Base-by-base conservation (phyloP, 2,888 invertebrate genomes). In the Acronicta leporina region DNA sequence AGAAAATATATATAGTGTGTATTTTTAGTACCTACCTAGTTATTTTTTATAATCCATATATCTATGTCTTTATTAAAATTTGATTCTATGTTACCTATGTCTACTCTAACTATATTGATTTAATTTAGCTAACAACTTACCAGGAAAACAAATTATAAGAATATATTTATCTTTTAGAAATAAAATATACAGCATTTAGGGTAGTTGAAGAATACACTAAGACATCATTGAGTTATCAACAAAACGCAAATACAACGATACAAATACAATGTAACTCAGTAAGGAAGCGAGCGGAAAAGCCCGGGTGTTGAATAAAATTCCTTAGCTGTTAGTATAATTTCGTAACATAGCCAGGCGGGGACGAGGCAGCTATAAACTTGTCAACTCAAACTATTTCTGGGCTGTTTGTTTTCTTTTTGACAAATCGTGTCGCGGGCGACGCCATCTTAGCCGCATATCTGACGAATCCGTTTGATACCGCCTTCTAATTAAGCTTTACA, bases 371-470 rank as follows among this genome's bases (percentile, higher is more conserved):
- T 83, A 90, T 94, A 92, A 93, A 94, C 88, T 92, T 94, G 94
- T 94, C 93, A 93, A 87, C 91, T 84, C 81, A 81, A 88, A 92
- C 92, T 94, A 92, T 94, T 92, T 87, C 90, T 88, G 89, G 85
- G 81, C 82, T 87, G 92, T 93, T 93, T 91, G 93, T 92, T 91
- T 90, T 89, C 86, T 87, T 88, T 92, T 92, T 93, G 92, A 92
- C 92, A 92, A 92, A 92, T 91, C 86, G 89, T 83, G 89, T 81
- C 88, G 85, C 84, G 82, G 70, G 67, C 73, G 87, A 82, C 89
- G 90, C 91, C 90, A 88, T 92, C 89, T 92, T 90, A 87, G 50
- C 75, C 83, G 83, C 85, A 83, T 88, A 81, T 73, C 79, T 74
- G 79, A 72, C 75, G 45, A 53, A 38, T 45, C 38, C 43, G 75